A percentile compares a stretch with the other conserved stretches of the same genome.
Evolutionary conservation across 2,888 invertebrate genomes (phyloP).

Genomic region (Drosophila hamatofila): DNA sequence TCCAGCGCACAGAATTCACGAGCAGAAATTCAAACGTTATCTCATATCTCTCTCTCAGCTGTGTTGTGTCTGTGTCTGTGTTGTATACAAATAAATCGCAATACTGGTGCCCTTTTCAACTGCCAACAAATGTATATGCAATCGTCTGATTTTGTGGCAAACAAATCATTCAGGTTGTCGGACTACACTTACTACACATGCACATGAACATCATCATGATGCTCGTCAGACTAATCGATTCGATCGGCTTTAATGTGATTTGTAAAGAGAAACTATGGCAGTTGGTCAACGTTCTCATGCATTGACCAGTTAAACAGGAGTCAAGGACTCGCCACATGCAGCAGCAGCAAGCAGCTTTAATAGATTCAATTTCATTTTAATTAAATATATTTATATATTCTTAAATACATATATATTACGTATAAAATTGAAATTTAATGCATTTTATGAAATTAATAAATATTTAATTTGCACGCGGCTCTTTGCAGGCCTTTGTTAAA

Average conservation of each 20-base stretch:
- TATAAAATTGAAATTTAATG: too few relatives aligned
- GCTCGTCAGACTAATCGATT: slow-evolving; percentile 14
- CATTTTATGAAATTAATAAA: background rate
- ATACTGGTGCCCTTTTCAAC: background rate
- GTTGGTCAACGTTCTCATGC: background rate
- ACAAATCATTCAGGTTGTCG: background rate
- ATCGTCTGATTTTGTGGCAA: background rate
- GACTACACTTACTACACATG: too few relatives aligned
- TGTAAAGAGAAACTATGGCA: background rate
- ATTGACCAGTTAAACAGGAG: slow-evolving; percentile 1
- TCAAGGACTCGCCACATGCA: background rate
- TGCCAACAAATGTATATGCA: slow-evolving; percentile 32
- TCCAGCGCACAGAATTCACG: background rate
- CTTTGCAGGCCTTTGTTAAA: background rate
- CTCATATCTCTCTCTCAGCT: background rate
- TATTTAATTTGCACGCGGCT: background rate
- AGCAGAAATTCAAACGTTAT: slow-evolving; percentile 11
- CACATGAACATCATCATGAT: background rate
- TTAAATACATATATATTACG: too few relatives aligned
- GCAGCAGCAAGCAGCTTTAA: background rate
- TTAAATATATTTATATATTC: background rate
- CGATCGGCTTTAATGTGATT: slow-evolving; percentile 6
- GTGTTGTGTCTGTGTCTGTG: background rate
- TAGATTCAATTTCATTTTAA: background rate
- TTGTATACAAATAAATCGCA: background rate